Evolutionary conservation across 2,797 vertebrate genomes (phyloP).

Genomic region (Rallus crepitans): DNA sequence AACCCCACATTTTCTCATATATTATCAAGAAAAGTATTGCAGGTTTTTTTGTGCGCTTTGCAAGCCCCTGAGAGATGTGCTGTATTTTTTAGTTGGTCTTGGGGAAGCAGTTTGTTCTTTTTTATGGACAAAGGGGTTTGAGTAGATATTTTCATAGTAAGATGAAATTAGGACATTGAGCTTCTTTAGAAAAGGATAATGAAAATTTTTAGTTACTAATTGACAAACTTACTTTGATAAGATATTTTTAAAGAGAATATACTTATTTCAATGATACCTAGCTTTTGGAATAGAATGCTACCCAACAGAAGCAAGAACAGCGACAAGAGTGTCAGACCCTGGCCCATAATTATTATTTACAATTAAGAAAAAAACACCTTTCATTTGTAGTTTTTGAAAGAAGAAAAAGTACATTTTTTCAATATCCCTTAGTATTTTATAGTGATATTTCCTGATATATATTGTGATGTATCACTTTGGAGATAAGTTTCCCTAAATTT

Average conservation of each 20-base stretch:
- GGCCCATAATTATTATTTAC: not conserved
- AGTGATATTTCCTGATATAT: not conserved
- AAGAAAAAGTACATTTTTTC: not conserved
- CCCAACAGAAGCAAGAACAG: not conserved
- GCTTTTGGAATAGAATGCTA: not conserved
- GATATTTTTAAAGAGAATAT: not conserved
- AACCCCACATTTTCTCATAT: not conserved
- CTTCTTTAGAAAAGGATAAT: not conserved
- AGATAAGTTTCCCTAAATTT: not conserved
- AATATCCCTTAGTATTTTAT: not conserved
- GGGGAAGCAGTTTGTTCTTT: not conserved
- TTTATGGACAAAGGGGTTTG: not conserved
- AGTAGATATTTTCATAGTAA: not conserved
- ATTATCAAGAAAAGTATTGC: not conserved
- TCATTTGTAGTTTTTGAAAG: not conserved
- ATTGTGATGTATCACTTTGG: not conserved
- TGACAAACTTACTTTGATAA: not conserved
- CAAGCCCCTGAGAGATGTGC: not conserved
- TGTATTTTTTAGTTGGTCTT: not conserved
- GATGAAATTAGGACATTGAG: not conserved
- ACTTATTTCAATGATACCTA: not conserved
- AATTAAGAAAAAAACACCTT: not conserved
- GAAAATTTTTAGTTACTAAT: not conserved
- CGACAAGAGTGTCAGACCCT: not conserved
- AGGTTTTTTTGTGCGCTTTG: not conserved